Evolutionary conservation across 2,113 vertebrate species (phyloP).

Genomic region (Catharus fuscescens): DNA sequence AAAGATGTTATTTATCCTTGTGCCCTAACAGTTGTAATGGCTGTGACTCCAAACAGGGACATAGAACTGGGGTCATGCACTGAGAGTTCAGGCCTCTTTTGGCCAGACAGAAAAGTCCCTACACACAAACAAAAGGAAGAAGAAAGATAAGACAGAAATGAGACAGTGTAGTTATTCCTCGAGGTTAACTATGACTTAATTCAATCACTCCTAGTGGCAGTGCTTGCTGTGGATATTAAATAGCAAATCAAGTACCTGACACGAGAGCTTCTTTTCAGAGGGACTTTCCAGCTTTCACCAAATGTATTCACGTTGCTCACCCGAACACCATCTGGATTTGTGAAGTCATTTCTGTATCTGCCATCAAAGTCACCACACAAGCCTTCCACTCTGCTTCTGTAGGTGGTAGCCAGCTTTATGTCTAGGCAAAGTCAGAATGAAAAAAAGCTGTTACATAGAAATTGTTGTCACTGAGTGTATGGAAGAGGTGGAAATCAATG

Average conservation of each 20-base stretch:
- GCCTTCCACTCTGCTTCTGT: slow-evolving; percentile 75
- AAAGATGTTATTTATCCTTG: neutral
- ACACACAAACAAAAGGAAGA: neutral
- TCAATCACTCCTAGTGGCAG: neutral
- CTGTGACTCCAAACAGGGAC: neutral
- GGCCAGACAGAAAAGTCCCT: neutral
- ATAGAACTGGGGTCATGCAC: neutral
- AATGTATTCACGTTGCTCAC: slow-evolving; percentile 68
- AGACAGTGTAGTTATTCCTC: neutral
- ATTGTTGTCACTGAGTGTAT: neutral
- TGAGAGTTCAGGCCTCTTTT: neutral
- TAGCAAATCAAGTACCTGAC: slow-evolving; percentile 52
- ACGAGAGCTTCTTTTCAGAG: neutral
- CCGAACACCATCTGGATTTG: slow-evolving; percentile 72
- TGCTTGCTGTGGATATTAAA: neutral
- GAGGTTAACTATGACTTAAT: neutral
- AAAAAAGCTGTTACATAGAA: neutral
- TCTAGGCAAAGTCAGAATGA: slow-evolving; percentile 55
- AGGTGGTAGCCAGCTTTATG: slow-evolving; percentile 76
- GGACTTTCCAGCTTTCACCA: slow-evolving; percentile 84
- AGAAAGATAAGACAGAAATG: neutral
- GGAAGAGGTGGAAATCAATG: neutral
- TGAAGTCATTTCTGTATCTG: slow-evolving; percentile 73
- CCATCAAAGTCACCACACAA: slow-evolving; percentile 85
- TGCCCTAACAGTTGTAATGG: neutral